Evolutionary conservation across 2,888 invertebrate genomes (phyloP), one percentile per base, ranked within the genome.

Genomic region (Encarsia formosa): DNA sequence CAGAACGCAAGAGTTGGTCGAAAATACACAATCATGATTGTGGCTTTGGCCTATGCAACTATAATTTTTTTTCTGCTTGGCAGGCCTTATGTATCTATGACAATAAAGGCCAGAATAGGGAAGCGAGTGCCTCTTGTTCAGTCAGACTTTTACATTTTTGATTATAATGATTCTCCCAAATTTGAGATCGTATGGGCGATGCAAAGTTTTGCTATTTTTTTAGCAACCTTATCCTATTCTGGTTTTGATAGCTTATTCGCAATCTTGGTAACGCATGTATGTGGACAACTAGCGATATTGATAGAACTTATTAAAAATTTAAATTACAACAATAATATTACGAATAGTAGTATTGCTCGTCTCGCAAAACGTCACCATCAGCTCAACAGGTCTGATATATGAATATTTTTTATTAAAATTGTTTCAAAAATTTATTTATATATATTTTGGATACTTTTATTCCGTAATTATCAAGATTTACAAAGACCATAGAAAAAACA

Each of bases 381-480:
- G 11, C 22, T 39, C 23, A 15, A 39, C n/a, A n/a, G n/a, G n/a
- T n/a, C n/a, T n/a, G n/a, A n/a, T 22, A 11, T 3, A 23, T 39
- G 20, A 22, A 18, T 41, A 29, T 18, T 26, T n/a, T n/a, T n/a
- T n/a, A n/a, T n/a, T n/a, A n/a, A n/a, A n/a, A n/a, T n/a, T n/a
- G n/a, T n/a, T n/a, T n/a, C n/a, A n/a, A n/a, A n/a, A n/a, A n/a
- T n/a, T n/a, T n/a, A n/a, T n/a, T n/a, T n/a, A n/a, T n/a, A n/a
- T n/a, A n/a, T n/a, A n/a, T n/a, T n/a, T n/a, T n/a, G n/a, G n/a
- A n/a, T n/a, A n/a, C n/a, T n/a, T n/a, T n/a, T n/a, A n/a, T n/a
- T n/a, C n/a, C n/a, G n/a, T n/a, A n/a, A n/a, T n/a, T n/a, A n/a
- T 32, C 1, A 57, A 67, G 66, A 46, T 65, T 61, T 39, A 58